These are phyloP conservation scores for Varanus salvator DNA, from an alignment of 2,113 vertebrate species.

Conservation along the genomic window DNA sequence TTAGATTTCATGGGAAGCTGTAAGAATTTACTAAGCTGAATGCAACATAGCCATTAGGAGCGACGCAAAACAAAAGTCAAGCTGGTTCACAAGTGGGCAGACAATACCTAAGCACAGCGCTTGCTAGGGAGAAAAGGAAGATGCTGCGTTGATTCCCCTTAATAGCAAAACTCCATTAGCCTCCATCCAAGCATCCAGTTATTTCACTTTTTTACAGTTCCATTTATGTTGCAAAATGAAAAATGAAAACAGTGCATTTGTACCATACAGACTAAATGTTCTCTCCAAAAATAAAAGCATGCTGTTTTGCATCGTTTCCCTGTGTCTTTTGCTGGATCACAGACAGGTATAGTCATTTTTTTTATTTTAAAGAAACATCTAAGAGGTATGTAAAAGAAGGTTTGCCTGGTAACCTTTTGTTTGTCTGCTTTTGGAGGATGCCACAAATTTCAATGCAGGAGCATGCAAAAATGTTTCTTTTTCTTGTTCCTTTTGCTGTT, in stretches of 20 bases:
- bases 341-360: not conserved
- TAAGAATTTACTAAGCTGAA: constrained; percentile 1
- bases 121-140: not conserved
- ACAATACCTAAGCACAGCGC: not conserved
- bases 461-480: too few relatives aligned
- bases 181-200: not conserved
- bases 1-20: constrained; percentile 15
- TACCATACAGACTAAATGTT: not conserved
- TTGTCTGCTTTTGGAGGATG: too few relatives aligned
- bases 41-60: not conserved
- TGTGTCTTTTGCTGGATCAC: not conserved
- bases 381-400: too few relatives aligned
- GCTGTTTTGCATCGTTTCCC: not conserved
- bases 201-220: constrained; percentile 1
- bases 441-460: too few relatives aligned
- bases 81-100: not conserved
- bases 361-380: not conserved
- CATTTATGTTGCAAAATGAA: not conserved
- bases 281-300: not conserved
- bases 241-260: not conserved
- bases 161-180: not conserved
- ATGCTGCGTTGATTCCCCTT: not conserved
- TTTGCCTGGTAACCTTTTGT: too few relatives aligned
- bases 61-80: not conserved
- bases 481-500: too few relatives aligned